Conservation (phyloP, 2,888 invertebrate genomes). For the Polyommatus iphigenia region DNA sequence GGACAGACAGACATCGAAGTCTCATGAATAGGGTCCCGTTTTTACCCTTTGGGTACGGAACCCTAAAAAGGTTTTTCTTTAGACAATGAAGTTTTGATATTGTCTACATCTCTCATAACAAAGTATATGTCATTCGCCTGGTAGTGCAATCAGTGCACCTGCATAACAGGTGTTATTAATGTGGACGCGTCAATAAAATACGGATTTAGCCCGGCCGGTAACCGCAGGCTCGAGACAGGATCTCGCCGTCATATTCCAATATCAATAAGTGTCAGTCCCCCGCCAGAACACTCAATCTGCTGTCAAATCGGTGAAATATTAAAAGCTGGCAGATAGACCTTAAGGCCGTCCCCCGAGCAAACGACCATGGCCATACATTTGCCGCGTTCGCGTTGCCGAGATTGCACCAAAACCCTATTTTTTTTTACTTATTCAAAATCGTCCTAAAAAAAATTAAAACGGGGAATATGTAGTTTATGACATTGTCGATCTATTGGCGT, state of each 20-base stretch:
- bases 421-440: too few species aligned
- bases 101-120: not conserved
- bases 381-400: too few species aligned
- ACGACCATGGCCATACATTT: too few species aligned
- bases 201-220: not conserved
- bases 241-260: not conserved
- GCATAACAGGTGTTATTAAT: conserved; percentile 21
- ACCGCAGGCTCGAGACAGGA: conserved; percentile 5
- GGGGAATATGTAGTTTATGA: too few species aligned
- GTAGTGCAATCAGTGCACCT: conserved; percentile 15
- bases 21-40: too few species aligned
- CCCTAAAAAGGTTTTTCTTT: too few species aligned
- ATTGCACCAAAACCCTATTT: too few species aligned
- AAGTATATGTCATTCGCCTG: conserved; percentile 3
- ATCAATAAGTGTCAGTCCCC: conserved; percentile 15
- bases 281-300: conserved; percentile 12
- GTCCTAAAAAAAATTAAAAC: too few species aligned
- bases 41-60: too few species aligned
- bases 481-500: too few species aligned
- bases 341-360: too few species aligned
- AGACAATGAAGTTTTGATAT: not conserved
- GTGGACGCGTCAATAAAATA: not conserved
- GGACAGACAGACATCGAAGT: too few species aligned
- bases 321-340: not conserved
- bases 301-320: conserved; percentile 9